Evolutionary conservation across 2,888 invertebrate genomes (phyloP).

Genomic region (Acronicta leporina): DNA sequence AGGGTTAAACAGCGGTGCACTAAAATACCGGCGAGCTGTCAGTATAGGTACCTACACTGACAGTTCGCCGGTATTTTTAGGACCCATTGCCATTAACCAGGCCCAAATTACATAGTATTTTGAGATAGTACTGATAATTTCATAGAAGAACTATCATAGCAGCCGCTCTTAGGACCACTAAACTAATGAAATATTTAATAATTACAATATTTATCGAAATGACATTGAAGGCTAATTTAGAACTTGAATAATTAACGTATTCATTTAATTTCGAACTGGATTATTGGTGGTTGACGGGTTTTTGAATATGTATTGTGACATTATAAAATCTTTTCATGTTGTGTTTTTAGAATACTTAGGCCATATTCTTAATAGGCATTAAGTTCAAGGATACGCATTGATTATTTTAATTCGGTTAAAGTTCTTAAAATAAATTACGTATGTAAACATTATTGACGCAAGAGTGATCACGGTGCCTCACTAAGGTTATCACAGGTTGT

Average conservation of each 20-base stretch:
- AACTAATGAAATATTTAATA: no score
- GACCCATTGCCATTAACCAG: no score
- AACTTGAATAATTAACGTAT: slow-evolving; percentile 8
- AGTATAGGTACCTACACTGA: no score
- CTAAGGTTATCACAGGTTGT: slow-evolving; percentile 46
- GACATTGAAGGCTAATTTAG: background rate
- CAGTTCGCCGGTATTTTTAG: no score
- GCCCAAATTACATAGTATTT: no score
- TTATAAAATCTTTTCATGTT: background rate
- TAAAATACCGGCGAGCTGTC: no score
- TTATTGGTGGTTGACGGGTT: background rate
- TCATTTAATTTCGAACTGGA: background rate
- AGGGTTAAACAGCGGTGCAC: no score
- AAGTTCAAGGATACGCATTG: slow-evolving; percentile 19
- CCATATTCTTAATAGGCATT: background rate
- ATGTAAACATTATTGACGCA: slow-evolving; percentile 8
- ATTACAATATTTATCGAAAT: slow-evolving; percentile 5
- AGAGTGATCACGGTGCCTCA: slow-evolving; percentile 15
- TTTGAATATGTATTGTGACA: slow-evolving; percentile 1
- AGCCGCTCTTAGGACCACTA: no score
- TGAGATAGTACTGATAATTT: no score
- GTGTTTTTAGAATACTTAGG: background rate
- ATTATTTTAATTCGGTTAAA: slow-evolving; percentile 10
- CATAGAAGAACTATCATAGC: no score
- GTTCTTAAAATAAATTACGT: slow-evolving; percentile 16